Conservation (phyloP, 2,113 vertebrate species). For the Chlamydotis undulata region DNA sequence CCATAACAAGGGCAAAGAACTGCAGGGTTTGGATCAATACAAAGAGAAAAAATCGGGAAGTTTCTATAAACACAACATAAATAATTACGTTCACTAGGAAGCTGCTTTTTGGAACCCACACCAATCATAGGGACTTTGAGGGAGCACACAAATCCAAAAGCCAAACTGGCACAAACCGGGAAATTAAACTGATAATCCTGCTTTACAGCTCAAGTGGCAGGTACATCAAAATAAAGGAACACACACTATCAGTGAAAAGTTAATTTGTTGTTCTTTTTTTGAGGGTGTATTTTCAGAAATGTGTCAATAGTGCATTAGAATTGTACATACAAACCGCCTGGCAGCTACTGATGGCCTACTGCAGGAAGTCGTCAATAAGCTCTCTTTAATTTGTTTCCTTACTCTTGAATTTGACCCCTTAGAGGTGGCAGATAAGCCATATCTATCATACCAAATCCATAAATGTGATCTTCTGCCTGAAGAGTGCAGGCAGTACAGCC, state of each 20-base stretch:
- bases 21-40: background rate
- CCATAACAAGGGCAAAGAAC: background rate
- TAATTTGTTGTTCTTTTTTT: background rate
- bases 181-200: background rate
- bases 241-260: background rate
- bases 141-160: background rate
- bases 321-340: background rate
- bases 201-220: background rate
- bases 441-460: background rate
- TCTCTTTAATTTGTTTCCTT: background rate
- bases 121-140: background rate
- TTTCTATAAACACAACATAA: background rate
- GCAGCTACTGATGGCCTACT: background rate
- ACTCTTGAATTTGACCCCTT: background rate
- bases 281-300: background rate
- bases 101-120: background rate
- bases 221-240: background rate
- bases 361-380: background rate
- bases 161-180: rapidly evolving
- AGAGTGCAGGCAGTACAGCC: background rate
- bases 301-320: background rate
- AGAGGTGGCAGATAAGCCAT: background rate
- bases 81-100: background rate
- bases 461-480: background rate
- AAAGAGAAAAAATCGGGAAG: background rate